These are phyloP conservation scores for Pseudolycoriella hygida DNA, from an alignment of 2,888 invertebrate genomes.

Conservation along the genomic window DNA sequence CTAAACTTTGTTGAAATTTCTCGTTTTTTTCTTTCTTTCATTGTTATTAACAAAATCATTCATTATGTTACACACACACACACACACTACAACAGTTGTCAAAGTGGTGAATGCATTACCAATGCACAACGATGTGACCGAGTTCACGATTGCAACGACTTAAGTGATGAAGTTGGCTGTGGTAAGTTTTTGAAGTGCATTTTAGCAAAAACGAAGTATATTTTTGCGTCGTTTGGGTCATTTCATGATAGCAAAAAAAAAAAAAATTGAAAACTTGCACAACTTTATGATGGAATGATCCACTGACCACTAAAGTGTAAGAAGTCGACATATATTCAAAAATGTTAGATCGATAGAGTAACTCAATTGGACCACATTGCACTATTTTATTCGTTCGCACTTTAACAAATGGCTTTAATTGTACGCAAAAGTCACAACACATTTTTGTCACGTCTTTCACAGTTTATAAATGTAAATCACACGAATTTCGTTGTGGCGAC, in stretches of 20 bases:
- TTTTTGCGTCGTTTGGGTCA: no score
- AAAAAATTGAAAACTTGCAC: no score
- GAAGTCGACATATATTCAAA: no score
- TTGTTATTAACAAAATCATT: background rate
- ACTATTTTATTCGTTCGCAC: no score
- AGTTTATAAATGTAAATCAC: constrained; percentile 4
- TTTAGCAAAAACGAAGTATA: no score
- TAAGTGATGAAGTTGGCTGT: constrained; percentile 45
- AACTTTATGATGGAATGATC: no score
- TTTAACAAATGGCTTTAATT: no score
- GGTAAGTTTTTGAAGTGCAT: constrained; percentile 25
- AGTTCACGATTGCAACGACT: constrained; percentile 33
- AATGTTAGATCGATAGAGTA: no score
- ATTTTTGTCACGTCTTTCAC: background rate
- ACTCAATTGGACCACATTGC: no score
- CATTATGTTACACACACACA: background rate
- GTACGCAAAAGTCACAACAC: no score
- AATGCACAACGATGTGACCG: constrained; percentile 39
- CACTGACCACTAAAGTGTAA: no score
- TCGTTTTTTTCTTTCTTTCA: background rate
- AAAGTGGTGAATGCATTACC: constrained; percentile 43
- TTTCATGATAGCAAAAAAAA: no score
- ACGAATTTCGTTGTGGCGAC: constrained; percentile 29
- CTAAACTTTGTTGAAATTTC: background rate
- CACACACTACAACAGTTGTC: constrained; percentile 29